Base-by-base conservation (phyloP, 2,113 vertebrate species). In the Oncorhynchus clarkii region DNA sequence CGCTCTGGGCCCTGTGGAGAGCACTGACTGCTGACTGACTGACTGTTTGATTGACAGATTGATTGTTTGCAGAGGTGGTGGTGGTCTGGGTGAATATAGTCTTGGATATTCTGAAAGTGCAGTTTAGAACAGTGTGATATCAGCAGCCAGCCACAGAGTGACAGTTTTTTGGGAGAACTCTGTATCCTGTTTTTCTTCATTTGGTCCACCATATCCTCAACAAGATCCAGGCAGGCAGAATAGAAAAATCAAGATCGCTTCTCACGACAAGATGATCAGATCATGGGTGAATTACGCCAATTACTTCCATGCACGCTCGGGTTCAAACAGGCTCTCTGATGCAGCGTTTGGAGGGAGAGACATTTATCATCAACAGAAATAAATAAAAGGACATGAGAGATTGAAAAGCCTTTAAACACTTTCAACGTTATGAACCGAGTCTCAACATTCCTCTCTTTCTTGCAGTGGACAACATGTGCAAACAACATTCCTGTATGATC, bases 221-320 rank as follows among this genome's bases (percentile, higher is more conserved):
- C n/a, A 5, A n/a, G 29, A 69, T 16, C 14, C 31, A 22, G 29
- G 67, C 60, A 27, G 22, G 39, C 48, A 22, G 39, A 39, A 31
- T 70, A 68, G 45, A 70, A 26, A 57, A 65, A 67, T 78, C 70
- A 31, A 27, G 48, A 48, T 62, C 62, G 22, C 77, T 72, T 80
- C 77, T 83, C 85, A 82, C 60, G 71, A 71, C 75, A 82, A 75
- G 31, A 62, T 34, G 71, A 77, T 76, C 60, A 72, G 73, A 80
- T 85, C 71, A 60, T 71, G 70, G 68, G 67, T 68, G 67, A 77
- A 82, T 75, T 69, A 74, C 73, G 68, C 65, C 73, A 78, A 81
- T 80, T 83, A 81, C 74, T 39, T 84, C 70, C 18, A 48, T 34
- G 45, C 68, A 70, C 39, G 4, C 65, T 9, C 45, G 0, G 20